A percentile compares a stretch with the other conserved stretches of the same genome.
Conservation (phyloP, 1,140 invertebrate species). For the Lysiphlebus fabarum region DNA sequence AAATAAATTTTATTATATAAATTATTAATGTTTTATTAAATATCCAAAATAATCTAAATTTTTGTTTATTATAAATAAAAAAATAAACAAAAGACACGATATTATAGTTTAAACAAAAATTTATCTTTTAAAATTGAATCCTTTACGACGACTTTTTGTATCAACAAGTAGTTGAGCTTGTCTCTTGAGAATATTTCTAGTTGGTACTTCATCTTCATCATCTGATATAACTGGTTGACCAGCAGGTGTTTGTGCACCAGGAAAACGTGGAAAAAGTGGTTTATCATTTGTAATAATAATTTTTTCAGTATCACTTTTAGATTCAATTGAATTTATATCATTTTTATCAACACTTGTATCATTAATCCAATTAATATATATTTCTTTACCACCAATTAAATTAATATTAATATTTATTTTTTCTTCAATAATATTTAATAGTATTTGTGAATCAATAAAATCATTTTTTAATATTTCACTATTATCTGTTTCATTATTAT, state of each 20-base stretch:
- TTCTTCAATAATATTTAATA: slow-evolving; percentile 47
- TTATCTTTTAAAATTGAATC: slow-evolving; percentile 54
- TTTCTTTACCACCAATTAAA: slow-evolving; percentile 38
- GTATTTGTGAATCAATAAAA: slow-evolving; percentile 41
- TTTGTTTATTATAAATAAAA: neutral
- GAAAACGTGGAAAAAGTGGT: slow-evolving; percentile 46
- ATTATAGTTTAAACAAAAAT: slow-evolving; percentile 7
- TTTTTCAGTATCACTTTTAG: slow-evolving; percentile 32
- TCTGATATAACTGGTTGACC: slow-evolving; percentile 59
- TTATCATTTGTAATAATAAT: slow-evolving; percentile 28
- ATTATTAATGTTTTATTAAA: neutral
- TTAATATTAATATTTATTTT: slow-evolving; percentile 44
- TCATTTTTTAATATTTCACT: slow-evolving; percentile 22
- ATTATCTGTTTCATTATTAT: slow-evolving; percentile 39
- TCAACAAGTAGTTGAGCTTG: slow-evolving; percentile 81
- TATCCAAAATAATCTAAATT: neutral
- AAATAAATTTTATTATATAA: neutral
- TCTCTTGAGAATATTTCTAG: slow-evolving; percentile 72
- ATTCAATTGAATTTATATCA: slow-evolving; percentile 38
- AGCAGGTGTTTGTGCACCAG: slow-evolving; percentile 34
- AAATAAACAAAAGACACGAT: neutral
- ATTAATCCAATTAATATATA: slow-evolving; percentile 31
- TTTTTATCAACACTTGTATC: slow-evolving; percentile 34
- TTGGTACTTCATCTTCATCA: slow-evolving; percentile 80
- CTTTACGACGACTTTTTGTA: slow-evolving; percentile 75